These are phyloP conservation scores for Netelia virgata DNA, from an alignment of 2,888 invertebrate genomes.

Conservation along the genomic window DNA sequence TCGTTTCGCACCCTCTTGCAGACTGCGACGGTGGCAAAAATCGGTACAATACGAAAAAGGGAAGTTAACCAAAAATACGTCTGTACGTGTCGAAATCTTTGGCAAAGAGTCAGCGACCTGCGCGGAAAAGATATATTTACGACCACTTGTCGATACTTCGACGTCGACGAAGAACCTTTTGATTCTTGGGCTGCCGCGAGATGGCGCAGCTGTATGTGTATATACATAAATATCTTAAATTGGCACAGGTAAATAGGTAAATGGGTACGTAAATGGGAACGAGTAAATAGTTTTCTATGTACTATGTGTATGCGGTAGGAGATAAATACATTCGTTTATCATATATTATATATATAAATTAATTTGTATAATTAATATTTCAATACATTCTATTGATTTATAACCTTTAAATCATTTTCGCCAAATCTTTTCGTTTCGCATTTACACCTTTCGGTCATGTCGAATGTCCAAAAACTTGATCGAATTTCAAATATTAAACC, in stretches of 20 bases:
- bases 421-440: too few species aligned
- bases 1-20: not conserved
- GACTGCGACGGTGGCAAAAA: not conserved
- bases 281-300: not conserved
- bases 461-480: too few species aligned
- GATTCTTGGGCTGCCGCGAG: conserved; percentile 40
- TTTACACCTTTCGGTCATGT: too few species aligned
- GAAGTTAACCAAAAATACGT: not conserved
- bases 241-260: conserved; percentile 50
- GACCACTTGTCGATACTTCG: conserved; percentile 33
- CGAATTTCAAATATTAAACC: too few species aligned
- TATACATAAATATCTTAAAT: conserved; percentile 14
- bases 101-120: not conserved
- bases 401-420: too few species aligned
- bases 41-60: not conserved
- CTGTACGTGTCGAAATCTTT: not conserved
- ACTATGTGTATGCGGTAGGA: not conserved
- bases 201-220: conserved; percentile 31
- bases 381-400: too few species aligned
- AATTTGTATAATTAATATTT: too few species aligned
- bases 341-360: too few species aligned
- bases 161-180: conserved; percentile 8
- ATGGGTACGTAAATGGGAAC: not conserved
- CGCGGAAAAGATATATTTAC: conserved; percentile 51
- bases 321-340: too few species aligned